These are phyloP conservation scores for Petrocephalus sullivani DNA, from an alignment of 2,797 vertebrate species.

Conservation along the genomic window DNA sequence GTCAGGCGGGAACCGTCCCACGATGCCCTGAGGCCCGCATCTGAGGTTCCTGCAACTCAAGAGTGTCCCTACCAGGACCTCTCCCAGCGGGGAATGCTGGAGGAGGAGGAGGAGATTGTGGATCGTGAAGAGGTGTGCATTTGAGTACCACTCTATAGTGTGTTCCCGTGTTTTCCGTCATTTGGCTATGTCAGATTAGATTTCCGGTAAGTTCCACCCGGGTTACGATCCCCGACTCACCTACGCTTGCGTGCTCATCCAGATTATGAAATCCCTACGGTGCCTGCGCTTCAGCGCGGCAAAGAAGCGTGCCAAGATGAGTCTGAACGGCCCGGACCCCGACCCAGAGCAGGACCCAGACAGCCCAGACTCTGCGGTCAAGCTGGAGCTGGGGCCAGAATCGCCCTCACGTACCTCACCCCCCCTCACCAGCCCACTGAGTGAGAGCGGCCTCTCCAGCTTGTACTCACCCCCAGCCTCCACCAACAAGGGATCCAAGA, in stretches of 20 bases:
- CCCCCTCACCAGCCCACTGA: slow-evolving; percentile 64
- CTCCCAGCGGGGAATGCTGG: slow-evolving; percentile 51
- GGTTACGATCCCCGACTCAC: background rate
- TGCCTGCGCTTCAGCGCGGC: slow-evolving; percentile 84
- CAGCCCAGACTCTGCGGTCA: slow-evolving; percentile 75
- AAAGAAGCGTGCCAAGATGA: slow-evolving; percentile 83
- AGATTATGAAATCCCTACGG: slow-evolving; percentile 86
- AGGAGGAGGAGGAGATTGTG: slow-evolving; percentile 60
- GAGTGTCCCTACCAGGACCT: slow-evolving; percentile 54
- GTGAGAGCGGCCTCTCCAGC: slow-evolving; percentile 75
- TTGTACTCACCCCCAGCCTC: slow-evolving; percentile 55
- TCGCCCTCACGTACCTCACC: slow-evolving; percentile 63
- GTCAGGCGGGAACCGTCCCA: slow-evolving; percentile 46
- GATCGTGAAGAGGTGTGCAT: slow-evolving; percentile 81
- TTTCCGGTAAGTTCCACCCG: background rate
- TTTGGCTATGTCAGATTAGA: background rate
- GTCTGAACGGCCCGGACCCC: slow-evolving; percentile 58
- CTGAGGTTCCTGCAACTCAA: slow-evolving; percentile 33
- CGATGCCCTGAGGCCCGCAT: slow-evolving; percentile 48
- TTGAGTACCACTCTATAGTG: background rate
- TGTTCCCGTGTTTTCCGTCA: background rate
- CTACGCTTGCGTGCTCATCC: slow-evolving; percentile 20
- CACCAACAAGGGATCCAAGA: slow-evolving; percentile 50
- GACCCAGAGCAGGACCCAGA: slow-evolving; percentile 57
- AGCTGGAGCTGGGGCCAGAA: slow-evolving; percentile 60